Evolutionary conservation across 1,140 invertebrate genomes (phyloP).

Genomic region (Myzus persicae): DNA sequence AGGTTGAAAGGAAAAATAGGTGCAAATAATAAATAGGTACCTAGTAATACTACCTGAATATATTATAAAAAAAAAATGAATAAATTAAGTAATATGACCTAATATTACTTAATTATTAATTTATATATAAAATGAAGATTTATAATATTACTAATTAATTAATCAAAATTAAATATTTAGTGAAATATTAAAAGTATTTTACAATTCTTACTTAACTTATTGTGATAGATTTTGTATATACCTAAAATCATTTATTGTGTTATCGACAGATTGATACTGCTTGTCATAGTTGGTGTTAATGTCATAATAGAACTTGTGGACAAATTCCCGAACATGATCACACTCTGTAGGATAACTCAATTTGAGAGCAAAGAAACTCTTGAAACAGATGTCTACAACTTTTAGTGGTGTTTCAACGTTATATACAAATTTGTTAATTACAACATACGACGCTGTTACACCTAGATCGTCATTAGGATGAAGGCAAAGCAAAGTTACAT

Average conservation of each 20-base stretch:
- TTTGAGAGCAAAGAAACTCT: neutral
- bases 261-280: neutral
- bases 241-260: neutral
- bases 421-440: neutral
- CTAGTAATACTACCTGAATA: no score
- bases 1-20: no score
- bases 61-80: neutral
- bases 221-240: neutral
- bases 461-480: neutral
- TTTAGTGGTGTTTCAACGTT: neutral
- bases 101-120: neutral
- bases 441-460: neutral
- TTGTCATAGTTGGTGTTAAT: neutral
- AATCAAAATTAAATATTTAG: neutral
- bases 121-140: neutral
- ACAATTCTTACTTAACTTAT: no score
- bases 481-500: neutral
- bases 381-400: neutral
- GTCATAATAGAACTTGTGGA: neutral
- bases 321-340: neutral
- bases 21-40: no score
- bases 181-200: conserved; percentile 9
- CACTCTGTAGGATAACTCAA: neutral
- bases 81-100: neutral
- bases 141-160: neutral